Base-by-base conservation (phyloP, 2,797 vertebrate genomes). In the Dallia pectoralis region DNA sequence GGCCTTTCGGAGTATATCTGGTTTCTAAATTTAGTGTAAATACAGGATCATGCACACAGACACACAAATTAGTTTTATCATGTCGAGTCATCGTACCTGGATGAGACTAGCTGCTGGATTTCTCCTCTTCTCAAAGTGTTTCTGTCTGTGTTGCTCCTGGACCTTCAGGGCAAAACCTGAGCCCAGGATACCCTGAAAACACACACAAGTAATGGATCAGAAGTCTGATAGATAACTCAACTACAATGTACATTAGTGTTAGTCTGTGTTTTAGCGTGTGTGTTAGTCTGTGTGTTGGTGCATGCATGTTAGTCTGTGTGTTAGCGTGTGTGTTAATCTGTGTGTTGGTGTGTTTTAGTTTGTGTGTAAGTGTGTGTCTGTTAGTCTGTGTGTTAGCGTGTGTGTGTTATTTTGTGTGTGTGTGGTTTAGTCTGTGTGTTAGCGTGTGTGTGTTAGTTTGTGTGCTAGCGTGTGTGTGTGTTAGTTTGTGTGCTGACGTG, bases 81-180 rank as follows among this genome's bases (percentile, higher is more conserved):
- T 30, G 62, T 29, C 53, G 53, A 27, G 11, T 32, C 25, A 84
- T 75, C 83, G 89, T 91, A 99, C 97, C 96, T 99, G 97, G 85
- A 99, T 98, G 84, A 99, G 95, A 81, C 96, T 97, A 87, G 97
- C 97, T 75, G 97, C 97, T 82, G 97, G 97, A 84, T 99, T 97
- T 81, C 97, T 95, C 85, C 97, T 95, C 91, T 99, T 98, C 87
- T 99, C 97, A 92, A 99, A 99, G 87, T 99, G 97, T 87, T 99
- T 99, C 90, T 99, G 97, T 66, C 97, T 95, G 87, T 99, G 97
- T 79, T 99, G 97, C 86, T 99, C 97, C 85, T 99, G 97, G 61
- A 99, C 97, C 91, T 99, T 99, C 81, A 99, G 87, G 51, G 97
- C 97, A 82, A 99, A 99, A 73, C 97, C 97, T 40, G 97, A 99